Conservation (phyloP, 2,113 vertebrate species). For the Macquaria ambigua region DNA sequence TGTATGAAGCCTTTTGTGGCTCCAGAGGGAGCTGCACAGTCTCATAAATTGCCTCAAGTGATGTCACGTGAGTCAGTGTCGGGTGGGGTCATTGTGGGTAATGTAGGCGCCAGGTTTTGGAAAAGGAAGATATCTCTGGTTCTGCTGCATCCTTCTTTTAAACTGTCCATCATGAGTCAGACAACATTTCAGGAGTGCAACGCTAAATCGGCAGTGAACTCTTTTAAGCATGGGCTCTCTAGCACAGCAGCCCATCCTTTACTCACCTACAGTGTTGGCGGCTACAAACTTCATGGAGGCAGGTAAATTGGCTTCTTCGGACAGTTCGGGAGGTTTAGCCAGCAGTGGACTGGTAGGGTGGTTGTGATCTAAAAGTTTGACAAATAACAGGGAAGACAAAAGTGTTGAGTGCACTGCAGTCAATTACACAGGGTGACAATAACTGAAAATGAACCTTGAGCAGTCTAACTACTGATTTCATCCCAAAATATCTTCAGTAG, state of each 20-base stretch:
- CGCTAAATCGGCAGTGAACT: neutral
- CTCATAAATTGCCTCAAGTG: too few relatives aligned
- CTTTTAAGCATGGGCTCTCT: too few relatives aligned
- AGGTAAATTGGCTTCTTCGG: slow-evolving; percentile 92
- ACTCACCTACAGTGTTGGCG: slow-evolving; percentile 92
- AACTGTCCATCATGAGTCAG: too few relatives aligned
- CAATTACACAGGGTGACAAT: neutral
- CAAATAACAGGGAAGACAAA: neutral
- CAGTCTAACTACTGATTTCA: neutral
- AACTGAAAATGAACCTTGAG: neutral
- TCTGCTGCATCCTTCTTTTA: neutral
- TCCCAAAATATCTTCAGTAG: neutral
- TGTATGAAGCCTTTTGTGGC: too few relatives aligned
- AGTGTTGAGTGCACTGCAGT: neutral
- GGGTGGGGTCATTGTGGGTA: too few relatives aligned
- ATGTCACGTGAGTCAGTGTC: too few relatives aligned
- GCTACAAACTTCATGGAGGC: slow-evolving; percentile 93
- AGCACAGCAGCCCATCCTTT: neutral
- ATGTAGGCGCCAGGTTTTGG: neutral
- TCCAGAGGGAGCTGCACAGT: too few relatives aligned
- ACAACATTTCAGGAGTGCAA: neutral
- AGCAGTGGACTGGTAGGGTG: slow-evolving; percentile 96
- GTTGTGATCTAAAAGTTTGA: slow-evolving; percentile 87
- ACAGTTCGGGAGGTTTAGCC: slow-evolving; percentile 91
- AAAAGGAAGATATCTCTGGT: neutral